These are phyloP conservation scores for Hyposoter dolosus DNA, from an alignment of 2,888 invertebrate species.

Conservation along the genomic window DNA sequence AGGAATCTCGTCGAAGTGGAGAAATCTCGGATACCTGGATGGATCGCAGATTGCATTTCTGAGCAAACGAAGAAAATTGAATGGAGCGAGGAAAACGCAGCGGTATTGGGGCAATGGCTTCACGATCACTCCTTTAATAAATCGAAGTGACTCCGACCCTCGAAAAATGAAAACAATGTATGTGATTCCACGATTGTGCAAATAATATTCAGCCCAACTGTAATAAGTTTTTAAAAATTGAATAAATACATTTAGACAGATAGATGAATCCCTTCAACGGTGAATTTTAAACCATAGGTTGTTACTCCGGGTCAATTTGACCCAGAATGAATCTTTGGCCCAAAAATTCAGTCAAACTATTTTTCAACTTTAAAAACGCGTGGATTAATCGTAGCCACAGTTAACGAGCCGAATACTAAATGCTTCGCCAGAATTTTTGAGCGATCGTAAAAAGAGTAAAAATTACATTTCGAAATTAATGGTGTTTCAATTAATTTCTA, in stretches of 20 bases:
- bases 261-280: neutral
- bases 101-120: conserved; percentile 65
- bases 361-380: too few relatives aligned
- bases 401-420: too few relatives aligned
- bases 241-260: neutral
- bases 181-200: conserved; percentile 5
- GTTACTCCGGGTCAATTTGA: neutral
- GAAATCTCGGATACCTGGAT: conserved; percentile 20
- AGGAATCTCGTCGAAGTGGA: conserved; percentile 44
- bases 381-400: too few relatives aligned
- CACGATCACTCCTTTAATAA: conserved; percentile 49
- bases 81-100: conserved; percentile 62
- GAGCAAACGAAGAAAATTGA: conserved; percentile 55
- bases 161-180: neutral
- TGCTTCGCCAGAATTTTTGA: too few relatives aligned
- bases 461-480: too few relatives aligned
- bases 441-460: too few relatives aligned
- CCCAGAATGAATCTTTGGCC: neutral
- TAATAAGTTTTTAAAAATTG: neutral
- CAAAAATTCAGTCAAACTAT: neutral
- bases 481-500: too few relatives aligned
- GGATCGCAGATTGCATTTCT: conserved; percentile 26
- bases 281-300: neutral
- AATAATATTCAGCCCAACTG: neutral
- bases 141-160: neutral